Conservation (phyloP, 2,113 vertebrate genomes). For the Arothron firmamentum region DNA sequence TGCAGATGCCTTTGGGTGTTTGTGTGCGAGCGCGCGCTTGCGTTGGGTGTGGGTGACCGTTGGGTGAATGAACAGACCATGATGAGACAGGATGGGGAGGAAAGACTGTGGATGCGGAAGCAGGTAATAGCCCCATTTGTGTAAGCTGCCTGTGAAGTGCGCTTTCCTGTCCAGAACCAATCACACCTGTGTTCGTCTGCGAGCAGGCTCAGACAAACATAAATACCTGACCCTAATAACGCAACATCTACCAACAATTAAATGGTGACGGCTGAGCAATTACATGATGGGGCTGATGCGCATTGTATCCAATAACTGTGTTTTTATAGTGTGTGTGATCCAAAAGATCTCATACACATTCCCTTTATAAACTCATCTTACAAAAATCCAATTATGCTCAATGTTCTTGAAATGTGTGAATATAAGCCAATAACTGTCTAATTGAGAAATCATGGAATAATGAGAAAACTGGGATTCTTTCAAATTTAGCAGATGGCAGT, state of each 20-base stretch:
- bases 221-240: constrained; percentile 25
- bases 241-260: constrained; percentile 10
- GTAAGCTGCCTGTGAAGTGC: constrained; percentile 1
- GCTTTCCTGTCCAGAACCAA: neutral
- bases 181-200: neutral
- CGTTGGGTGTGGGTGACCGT: constrained; percentile 31
- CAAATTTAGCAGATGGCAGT: no score
- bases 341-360: no score
- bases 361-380: no score
- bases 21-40: constrained; percentile 22
- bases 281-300: constrained; percentile 29
- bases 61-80: constrained; percentile 56
- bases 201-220: constrained; percentile 16
- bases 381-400: no score
- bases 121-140: constrained; percentile 20
- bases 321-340: no score
- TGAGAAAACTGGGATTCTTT: no score
- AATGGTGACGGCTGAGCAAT: constrained; percentile 39
- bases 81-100: constrained; percentile 20
- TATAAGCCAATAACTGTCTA: no score
- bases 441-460: no score
- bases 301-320: neutral
- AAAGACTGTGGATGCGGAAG: constrained; percentile 45
- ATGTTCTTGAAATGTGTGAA: no score
- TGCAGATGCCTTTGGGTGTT: constrained; percentile 8